phyloP scores from a whole-genome alignment of 2,113 vertebrate genomes.

The Oryzias woworae region DNA sequence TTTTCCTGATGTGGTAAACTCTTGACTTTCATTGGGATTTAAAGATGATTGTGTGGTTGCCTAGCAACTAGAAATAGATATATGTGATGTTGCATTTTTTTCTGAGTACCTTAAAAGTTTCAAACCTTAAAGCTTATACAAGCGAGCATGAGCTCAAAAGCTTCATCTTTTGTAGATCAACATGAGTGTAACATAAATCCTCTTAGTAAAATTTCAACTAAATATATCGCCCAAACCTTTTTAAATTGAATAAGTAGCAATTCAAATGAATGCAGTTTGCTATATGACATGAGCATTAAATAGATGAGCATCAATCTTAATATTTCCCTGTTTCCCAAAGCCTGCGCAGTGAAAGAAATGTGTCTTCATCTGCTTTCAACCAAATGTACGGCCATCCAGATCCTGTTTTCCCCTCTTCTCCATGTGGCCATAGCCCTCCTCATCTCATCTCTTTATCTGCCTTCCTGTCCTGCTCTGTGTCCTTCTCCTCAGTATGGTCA shows the following conservation, averaged over 20 bases:
- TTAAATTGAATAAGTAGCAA: not conserved
- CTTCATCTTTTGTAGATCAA: not conserved
- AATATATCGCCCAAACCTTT: not conserved
- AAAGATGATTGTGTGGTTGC: not conserved
- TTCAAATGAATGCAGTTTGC: not conserved
- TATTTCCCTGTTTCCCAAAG: slow-evolving; percentile 8
- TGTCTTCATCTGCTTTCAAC: slow-evolving; percentile 2
- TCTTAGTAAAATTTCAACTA: not conserved
- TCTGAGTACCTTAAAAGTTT: not conserved
- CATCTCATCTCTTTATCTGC: slow-evolving; percentile 46
- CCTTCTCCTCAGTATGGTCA: slow-evolving; percentile 56
- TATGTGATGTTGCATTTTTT: not conserved
- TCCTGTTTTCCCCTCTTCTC: slow-evolving; percentile 13
- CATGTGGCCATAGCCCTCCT: not conserved
- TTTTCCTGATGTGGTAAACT: not conserved
- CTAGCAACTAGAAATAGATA: not conserved
- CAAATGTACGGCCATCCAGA: slow-evolving; percentile 15
- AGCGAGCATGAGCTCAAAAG: not conserved
- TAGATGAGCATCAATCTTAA: not conserved
- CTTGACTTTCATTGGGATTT: not conserved
- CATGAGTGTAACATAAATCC: not conserved
- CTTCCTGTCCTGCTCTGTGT: slow-evolving; percentile 51
- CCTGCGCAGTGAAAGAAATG: not conserved
- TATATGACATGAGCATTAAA: not conserved
- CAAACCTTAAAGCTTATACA: slow-evolving; percentile 1